These are phyloP conservation scores for Coccyzus lansbergi DNA, from an alignment of 2,797 vertebrate species.

Conservation along the genomic window DNA sequence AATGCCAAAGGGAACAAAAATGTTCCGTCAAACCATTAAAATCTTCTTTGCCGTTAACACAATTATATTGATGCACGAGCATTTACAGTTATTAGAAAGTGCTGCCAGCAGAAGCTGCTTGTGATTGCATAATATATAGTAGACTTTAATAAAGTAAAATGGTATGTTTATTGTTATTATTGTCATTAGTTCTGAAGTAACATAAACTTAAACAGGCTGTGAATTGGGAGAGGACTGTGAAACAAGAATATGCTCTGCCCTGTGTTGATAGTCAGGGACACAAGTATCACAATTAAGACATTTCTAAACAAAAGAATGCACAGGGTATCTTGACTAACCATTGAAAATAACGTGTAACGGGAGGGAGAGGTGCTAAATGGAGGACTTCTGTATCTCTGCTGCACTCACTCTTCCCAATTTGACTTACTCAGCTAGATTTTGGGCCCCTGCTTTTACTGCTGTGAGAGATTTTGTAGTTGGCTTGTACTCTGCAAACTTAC, in stretches of 20 bases:
- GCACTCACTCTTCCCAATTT: neutral
- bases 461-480: constrained; percentile 2
- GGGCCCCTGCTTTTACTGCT: neutral
- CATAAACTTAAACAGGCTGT: constrained; percentile 34
- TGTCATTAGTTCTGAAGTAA: constrained; percentile 41
- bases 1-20: constrained; percentile 67
- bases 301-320: neutral
- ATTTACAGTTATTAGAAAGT: constrained; percentile 62
- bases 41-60: constrained; percentile 58
- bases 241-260: neutral
- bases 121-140: constrained; percentile 53
- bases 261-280: neutral
- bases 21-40: constrained; percentile 66
- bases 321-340: neutral
- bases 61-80: constrained; percentile 63
- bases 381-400: neutral
- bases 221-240: neutral
- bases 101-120: constrained; percentile 54
- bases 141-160: constrained; percentile 56
- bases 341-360: neutral
- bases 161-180: constrained; percentile 57
- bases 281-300: neutral
- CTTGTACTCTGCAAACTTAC: neutral
- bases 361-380: neutral
- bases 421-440: neutral